A percentile compares a stretch with the other conserved stretches of the same genome.
These are phyloP conservation scores for Choristoneura rosaceana DNA, from an alignment of 2,888 invertebrate species.

Conservation along the genomic window DNA sequence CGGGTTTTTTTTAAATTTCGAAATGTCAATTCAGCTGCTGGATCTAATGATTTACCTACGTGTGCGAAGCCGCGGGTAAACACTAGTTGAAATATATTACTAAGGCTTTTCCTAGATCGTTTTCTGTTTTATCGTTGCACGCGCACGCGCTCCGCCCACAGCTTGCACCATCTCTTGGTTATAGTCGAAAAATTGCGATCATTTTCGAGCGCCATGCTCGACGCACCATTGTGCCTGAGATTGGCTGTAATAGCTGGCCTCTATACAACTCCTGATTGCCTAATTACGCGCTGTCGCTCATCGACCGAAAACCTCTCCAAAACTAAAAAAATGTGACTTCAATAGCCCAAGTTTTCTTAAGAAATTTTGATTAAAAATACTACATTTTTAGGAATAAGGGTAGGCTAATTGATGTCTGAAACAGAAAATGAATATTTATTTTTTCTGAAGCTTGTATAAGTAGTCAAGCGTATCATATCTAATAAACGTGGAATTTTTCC, in stretches of 20 bases:
- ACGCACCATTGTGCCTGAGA: constrained; percentile 27
- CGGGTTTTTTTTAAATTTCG: no score
- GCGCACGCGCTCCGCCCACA: background rate
- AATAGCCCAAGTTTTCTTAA: background rate
- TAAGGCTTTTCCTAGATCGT: background rate
- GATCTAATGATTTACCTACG: no score
- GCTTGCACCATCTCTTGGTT: background rate
- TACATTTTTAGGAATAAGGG: background rate
- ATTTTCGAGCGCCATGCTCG: constrained; percentile 1
- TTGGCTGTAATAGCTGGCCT: constrained; percentile 8
- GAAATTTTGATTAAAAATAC: background rate
- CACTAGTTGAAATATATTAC: background rate
- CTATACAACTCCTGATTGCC: constrained; percentile 25
- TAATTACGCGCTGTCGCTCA: constrained; percentile 30
- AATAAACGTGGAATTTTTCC: background rate
- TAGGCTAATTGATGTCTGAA: background rate
- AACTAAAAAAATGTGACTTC: background rate
- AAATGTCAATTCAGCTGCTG: no score
- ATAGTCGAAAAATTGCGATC: constrained; percentile 28
- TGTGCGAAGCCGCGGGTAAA: no score
- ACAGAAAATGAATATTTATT: background rate
- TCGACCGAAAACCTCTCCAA: background rate
- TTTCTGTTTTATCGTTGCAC: background rate
- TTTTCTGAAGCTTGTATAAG: background rate
- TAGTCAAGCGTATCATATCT: background rate